Base-by-base conservation (phyloP, 2,797 vertebrate genomes). In the Pitangus sulphuratus region DNA sequence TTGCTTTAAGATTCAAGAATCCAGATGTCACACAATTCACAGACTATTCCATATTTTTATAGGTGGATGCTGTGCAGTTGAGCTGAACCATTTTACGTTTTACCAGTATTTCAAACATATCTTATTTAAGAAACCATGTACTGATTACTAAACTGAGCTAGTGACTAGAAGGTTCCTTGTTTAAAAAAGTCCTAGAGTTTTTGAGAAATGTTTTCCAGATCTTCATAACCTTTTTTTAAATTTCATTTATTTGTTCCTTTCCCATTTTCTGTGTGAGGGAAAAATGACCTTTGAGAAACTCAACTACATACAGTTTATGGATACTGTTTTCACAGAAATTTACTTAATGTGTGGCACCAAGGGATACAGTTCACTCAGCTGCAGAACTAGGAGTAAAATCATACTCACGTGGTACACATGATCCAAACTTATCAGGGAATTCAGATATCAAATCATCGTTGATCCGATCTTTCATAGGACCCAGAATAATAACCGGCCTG, bases 361-460 rank as follows among this genome's bases (percentile, higher is more conserved):
- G 42, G 12, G 48, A 62, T 21, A 35, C 11, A 2, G 1, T 35
- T 81, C 60, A 26, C 30, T 79, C 33, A 69, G 33, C 30, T 78
- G 42, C 28, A 79, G 22, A 81, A 57, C 3, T 8, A 71, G 72
- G 25, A 58, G 42, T 50, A 45, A 88, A 89, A 61, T 18, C 12
- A 40, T 96, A 99, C 99, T 99, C 98, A 99, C 99, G 99, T 96
- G 99, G 99, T 71, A 99, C 99, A 88, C 99, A 99, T 1, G 99
- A 99, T 57, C 99, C 99, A 97, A 99, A 99, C 96, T 99, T 99
- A 92, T 99, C 99, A 39, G 99, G 99, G 93, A 99, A 99, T 96
- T 99, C 99, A 13, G 99, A 99, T 98, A 99, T 99, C 95, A 99
- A 98, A 96, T 99, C 99, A 37, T 99, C 99, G 11, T 99, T 99